These are phyloP conservation scores for Sebastes schlegelii DNA, from an alignment of 2,113 vertebrate genomes.

Conservation along the genomic window DNA sequence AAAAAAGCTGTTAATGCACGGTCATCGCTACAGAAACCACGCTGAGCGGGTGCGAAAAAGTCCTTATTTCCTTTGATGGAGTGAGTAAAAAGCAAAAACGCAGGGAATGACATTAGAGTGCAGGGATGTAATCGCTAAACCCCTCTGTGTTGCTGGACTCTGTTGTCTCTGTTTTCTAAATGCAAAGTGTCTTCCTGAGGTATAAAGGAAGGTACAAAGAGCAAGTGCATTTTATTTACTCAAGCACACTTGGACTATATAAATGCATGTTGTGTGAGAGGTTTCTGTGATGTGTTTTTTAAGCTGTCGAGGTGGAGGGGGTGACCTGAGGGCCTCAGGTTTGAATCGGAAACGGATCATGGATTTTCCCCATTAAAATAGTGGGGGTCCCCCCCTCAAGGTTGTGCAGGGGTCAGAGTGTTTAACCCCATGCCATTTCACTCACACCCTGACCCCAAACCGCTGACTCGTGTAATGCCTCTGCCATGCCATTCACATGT, in stretches of 20 bases:
- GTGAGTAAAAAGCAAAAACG: conserved; percentile 43
- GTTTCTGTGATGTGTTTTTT: conserved; percentile 26
- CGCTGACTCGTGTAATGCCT: conserved; percentile 66
- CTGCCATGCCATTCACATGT: conserved; percentile 38
- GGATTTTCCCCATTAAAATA: conserved; percentile 79
- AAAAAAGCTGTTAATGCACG: conserved; percentile 63
- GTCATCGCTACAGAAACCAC: conserved; percentile 49
- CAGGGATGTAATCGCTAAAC: conserved; percentile 4
- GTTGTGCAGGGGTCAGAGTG: conserved; percentile 72
- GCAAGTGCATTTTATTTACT: conserved; percentile 31
- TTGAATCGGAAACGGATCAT: conserved; percentile 73
- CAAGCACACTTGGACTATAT: neutral
- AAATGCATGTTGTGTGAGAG: conserved; percentile 12
- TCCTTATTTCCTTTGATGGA: conserved; percentile 59
- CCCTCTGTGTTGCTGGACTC: neutral
- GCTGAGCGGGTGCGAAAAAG: conserved; percentile 43
- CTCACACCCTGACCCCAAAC: conserved; percentile 61
- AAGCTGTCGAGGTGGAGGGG: neutral
- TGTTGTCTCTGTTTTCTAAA: conserved; percentile 3
- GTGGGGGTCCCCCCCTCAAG: conserved; percentile 51
- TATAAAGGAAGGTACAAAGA: neutral
- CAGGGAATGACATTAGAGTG: conserved; percentile 10
- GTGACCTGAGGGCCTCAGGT: conserved; percentile 28
- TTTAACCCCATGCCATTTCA: conserved; percentile 80
- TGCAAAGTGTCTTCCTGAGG: neutral